Percentiles rank a stretch among this genome's conserved stretches.
phyloP scores from a whole-genome alignment of 2,888 invertebrate genomes.

The Mythimna lalbum region DNA sequence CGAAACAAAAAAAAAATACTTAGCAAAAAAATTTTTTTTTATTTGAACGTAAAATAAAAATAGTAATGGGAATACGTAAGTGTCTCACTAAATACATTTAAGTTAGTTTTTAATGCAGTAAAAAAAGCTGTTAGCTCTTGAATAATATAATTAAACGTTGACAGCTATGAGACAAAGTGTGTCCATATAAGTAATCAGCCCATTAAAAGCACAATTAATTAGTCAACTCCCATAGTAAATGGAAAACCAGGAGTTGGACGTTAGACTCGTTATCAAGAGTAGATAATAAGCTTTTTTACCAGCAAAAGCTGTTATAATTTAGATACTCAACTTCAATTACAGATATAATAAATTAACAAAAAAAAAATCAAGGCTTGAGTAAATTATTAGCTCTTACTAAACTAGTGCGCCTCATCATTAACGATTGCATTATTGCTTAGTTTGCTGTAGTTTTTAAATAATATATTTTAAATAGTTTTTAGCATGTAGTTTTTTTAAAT shows the following conservation, averaged over 20 bases:
- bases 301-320: background rate
- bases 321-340: background rate
- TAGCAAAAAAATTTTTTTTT: too few species aligned
- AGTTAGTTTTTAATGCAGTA: background rate
- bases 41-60: background rate
- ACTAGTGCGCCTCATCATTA: too few species aligned
- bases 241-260: background rate
- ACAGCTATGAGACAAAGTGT: background rate
- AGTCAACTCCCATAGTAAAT: constrained; percentile 6
- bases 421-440: too few species aligned
- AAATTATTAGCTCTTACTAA: too few species aligned
- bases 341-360: too few species aligned
- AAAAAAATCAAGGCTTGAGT: too few species aligned
- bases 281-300: background rate
- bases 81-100: background rate
- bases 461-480: too few species aligned
- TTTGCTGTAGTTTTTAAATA: too few species aligned
- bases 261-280: background rate
- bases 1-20: background rate
- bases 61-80: too few species aligned
- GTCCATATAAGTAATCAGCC: background rate
- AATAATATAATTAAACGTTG: constrained; percentile 12
- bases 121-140: background rate
- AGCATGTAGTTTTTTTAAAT: too few species aligned
- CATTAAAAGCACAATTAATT: constrained; percentile 10